Percentiles rank a stretch among this genome's conserved stretches.
Evolutionary conservation across 1,140 invertebrate species (phyloP).

Genomic region (Stratiolaelaps scimitus): DNA sequence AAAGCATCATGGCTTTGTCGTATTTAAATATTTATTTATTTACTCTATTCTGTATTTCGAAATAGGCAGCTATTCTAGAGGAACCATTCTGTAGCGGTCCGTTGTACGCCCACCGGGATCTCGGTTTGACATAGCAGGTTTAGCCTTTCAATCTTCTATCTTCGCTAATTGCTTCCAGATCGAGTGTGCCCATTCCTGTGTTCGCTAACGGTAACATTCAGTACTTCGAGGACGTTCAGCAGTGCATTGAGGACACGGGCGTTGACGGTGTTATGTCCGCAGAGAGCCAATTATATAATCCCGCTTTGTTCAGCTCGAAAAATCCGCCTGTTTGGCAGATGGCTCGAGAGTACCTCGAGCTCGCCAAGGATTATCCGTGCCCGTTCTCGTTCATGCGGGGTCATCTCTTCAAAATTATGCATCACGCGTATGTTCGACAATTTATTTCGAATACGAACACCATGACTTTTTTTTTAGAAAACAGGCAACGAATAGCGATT

Average conservation of each 20-base stretch:
- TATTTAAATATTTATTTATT: too few relatives aligned
- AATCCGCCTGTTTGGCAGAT: constrained; percentile 70
- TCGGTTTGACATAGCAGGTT: too few relatives aligned
- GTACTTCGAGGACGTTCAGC: constrained; percentile 67
- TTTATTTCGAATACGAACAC: constrained; percentile 24
- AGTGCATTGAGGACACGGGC: constrained; percentile 70
- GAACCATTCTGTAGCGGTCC: too few relatives aligned
- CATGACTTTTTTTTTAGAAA: too few relatives aligned
- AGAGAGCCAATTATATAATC: constrained; percentile 92
- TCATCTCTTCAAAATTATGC: constrained; percentile 92
- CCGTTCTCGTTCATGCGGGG: constrained; percentile 78
- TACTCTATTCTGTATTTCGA: too few relatives aligned
- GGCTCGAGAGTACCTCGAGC: constrained; percentile 72
- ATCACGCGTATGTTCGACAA: constrained; percentile 64
- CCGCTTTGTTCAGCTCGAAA: constrained; percentile 64
- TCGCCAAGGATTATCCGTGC: constrained; percentile 70
- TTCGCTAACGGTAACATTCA: constrained; percentile 98
- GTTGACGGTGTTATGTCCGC: constrained; percentile 59
- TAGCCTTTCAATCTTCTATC: constrained; percentile 17
- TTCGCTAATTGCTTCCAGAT: constrained; percentile 47
- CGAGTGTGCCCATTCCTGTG: constrained; percentile 75
- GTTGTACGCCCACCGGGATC: too few relatives aligned
- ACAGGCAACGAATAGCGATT: too few relatives aligned
- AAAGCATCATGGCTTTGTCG: too few relatives aligned
- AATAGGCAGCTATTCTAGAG: too few relatives aligned